Percentiles rank a stretch among this genome's conserved stretches.
Conservation (phyloP, 2,797 vertebrate species). For the Acipenser oxyrinchus region DNA sequence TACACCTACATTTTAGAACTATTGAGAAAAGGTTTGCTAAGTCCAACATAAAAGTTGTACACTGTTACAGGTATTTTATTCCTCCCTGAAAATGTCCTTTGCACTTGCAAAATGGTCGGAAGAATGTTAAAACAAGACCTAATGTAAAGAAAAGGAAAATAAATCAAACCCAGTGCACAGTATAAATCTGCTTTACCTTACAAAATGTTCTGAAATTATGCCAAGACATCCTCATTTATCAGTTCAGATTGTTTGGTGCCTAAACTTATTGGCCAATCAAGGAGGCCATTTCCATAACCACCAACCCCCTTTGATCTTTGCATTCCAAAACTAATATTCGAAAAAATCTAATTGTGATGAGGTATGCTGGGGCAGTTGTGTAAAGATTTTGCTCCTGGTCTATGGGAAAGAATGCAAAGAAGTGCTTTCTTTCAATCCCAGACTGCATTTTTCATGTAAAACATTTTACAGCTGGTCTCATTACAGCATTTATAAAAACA, state of each 20-base stretch:
- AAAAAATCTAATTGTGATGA: constrained; percentile 43
- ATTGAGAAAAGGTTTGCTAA: no score
- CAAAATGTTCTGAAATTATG: constrained; percentile 58
- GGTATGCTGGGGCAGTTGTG: constrained; percentile 47
- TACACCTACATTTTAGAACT: no score
- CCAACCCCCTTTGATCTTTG: constrained; percentile 50
- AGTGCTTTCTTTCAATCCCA: constrained; percentile 36
- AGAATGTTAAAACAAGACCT: constrained; percentile 50
- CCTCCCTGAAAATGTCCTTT: constrained; percentile 38
- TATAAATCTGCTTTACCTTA: constrained; percentile 63
- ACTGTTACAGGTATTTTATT: no score
- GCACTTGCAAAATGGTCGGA: constrained; percentile 19
- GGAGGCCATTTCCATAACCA: constrained; percentile 29
- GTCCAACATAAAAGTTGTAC: no score
- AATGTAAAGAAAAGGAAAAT: constrained; percentile 52
- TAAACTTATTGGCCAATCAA: constrained; percentile 46
- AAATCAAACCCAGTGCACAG: constrained; percentile 51
- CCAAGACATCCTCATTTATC: constrained; percentile 46
- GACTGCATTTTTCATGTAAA: constrained; percentile 46
- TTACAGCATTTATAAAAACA: constrained; percentile 83
- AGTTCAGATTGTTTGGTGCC: constrained; percentile 54
- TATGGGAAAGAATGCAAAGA: constrained; percentile 37
- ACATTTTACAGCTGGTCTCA: constrained; percentile 80
- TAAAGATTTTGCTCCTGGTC: constrained; percentile 37
- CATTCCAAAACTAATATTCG: constrained; percentile 58